Evolutionary conservation across 2,888 invertebrate genomes (phyloP).

Genomic region (Melinaea marsaeus): DNA sequence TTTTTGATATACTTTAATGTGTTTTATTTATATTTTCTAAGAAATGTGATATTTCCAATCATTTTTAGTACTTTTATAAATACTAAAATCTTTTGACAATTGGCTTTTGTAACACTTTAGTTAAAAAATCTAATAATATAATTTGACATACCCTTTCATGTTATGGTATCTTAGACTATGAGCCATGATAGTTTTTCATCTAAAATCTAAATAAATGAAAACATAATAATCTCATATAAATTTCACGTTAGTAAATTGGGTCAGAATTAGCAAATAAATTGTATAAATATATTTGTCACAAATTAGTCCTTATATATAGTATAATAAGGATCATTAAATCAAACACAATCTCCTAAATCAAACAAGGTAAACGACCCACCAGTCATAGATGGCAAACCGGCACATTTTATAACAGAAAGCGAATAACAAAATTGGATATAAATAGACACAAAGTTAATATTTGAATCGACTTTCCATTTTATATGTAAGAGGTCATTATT

Average conservation of each 20-base stretch:
- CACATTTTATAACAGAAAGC: constrained; percentile 18
- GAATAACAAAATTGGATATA: constrained; percentile 20
- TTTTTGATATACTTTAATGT: too few species aligned
- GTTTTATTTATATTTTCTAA: too few species aligned
- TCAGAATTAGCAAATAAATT: not conserved
- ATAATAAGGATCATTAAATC: not conserved
- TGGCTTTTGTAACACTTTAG: too few species aligned
- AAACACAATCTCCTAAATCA: constrained; percentile 5
- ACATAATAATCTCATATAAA: too few species aligned
- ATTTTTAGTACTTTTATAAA: too few species aligned
- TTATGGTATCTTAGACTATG: too few species aligned
- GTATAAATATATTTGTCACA: not conserved
- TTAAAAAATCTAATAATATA: not conserved
- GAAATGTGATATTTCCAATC: too few species aligned
- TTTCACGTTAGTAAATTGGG: not conserved
- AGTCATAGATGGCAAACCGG: constrained; percentile 24
- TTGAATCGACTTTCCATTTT: constrained; percentile 37
- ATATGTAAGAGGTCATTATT: constrained; percentile 16
- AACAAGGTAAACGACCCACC: constrained; percentile 24
- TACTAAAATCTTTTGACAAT: too few species aligned
- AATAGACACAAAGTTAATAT: constrained; percentile 29
- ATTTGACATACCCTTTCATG: not conserved
- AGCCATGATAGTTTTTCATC: too few species aligned
- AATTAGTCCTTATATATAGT: not conserved
- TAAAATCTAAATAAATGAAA: too few species aligned